phyloP scores from a whole-genome alignment of 2,113 vertebrate genomes.

The Petrocephalus zakoni region DNA sequence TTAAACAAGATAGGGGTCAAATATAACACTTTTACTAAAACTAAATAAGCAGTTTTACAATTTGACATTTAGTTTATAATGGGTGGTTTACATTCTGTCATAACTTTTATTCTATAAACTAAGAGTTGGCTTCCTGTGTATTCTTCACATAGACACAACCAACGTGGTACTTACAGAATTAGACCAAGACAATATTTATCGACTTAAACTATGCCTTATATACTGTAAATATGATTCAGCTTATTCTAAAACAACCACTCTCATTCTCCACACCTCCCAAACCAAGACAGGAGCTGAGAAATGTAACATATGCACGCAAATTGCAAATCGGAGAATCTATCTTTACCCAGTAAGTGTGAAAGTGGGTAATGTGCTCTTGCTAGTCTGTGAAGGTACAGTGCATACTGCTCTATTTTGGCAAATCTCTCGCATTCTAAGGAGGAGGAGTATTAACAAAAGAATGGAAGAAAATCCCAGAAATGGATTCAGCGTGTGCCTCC shows the following conservation, averaged over 20 bases:
- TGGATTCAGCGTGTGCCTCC: constrained; percentile 31
- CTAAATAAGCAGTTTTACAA: background rate
- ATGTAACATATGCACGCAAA: background rate
- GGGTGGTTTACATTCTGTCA: background rate
- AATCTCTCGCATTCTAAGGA: background rate
- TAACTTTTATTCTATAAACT: background rate
- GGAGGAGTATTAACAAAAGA: constrained; percentile 31
- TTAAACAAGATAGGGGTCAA: background rate
- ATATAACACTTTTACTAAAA: background rate
- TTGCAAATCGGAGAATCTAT: background rate
- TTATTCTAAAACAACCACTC: background rate
- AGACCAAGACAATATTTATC: background rate
- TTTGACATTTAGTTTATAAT: background rate
- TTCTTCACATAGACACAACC: background rate
- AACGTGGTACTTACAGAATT: background rate
- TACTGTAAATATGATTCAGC: background rate
- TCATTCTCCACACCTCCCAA: background rate
- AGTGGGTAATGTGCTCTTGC: background rate
- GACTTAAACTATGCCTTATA: background rate
- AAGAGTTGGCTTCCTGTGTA: background rate
- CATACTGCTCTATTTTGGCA: background rate
- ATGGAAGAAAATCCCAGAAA: constrained; percentile 37
- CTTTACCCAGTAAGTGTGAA: background rate
- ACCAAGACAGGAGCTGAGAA: background rate
- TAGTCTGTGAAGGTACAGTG: background rate